Percentiles rank a stretch among this genome's conserved stretches.
Evolutionary conservation across 2,113 vertebrate genomes (phyloP).

Genomic region (Heterotis niloticus): DNA sequence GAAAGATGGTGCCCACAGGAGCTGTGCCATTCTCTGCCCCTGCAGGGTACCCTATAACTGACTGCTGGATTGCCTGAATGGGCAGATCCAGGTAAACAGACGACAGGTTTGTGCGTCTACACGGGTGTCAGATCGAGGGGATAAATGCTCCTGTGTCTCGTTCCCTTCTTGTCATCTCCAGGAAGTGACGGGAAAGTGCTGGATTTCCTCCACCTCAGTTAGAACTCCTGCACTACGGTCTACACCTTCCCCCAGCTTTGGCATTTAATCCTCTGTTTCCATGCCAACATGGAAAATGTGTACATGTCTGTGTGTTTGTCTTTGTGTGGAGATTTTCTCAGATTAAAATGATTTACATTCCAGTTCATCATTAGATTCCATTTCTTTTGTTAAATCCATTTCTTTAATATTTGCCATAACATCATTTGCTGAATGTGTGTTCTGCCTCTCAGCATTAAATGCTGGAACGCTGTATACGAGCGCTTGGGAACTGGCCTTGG

Average conservation of each 20-base stretch:
- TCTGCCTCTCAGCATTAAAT: no score
- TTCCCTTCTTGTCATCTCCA: not conserved
- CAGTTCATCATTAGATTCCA: no score
- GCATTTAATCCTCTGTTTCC: slow-evolving; percentile 11
- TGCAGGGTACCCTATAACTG: not conserved
- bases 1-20: not conserved
- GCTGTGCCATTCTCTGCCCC: not conserved
- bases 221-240: not conserved
- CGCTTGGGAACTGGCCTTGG: no score
- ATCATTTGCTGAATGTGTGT: no score
- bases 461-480: no score
- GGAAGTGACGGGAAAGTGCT: slow-evolving; percentile 14
- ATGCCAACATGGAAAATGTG: slow-evolving; percentile 18
- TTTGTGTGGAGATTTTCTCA: no score
- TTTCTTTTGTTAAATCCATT: no score
- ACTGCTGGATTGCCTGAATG: not conserved
- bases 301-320: not conserved
- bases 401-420: no score
- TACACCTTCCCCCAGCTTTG: not conserved
- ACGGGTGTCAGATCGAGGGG: not conserved
- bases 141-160: not conserved
- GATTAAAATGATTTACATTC: no score
- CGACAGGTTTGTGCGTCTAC: not conserved
- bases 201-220: not conserved
- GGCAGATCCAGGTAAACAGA: not conserved